These are phyloP conservation scores for Xanthorhoe spadicearia DNA, from an alignment of 2,888 invertebrate genomes.

Conservation along the genomic window DNA sequence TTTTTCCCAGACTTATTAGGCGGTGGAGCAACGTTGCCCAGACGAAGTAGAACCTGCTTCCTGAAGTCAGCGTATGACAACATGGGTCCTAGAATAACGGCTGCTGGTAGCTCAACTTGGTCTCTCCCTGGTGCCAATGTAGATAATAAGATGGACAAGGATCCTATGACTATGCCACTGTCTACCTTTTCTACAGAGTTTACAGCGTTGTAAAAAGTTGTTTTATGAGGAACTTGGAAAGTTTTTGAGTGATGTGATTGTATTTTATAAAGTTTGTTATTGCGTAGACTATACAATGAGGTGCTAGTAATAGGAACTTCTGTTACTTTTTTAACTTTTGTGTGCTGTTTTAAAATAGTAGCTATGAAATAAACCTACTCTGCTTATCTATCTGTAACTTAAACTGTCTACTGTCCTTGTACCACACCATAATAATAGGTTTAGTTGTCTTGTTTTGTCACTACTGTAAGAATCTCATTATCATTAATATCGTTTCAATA, in stretches of 20 bases:
- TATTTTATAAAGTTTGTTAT: conserved; percentile 8
- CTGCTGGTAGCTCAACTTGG: conserved; percentile 94
- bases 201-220: conserved; percentile 69
- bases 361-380: conserved; percentile 7
- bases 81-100: conserved; percentile 95
- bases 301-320: conserved; percentile 6
- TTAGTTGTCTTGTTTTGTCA: background rate
- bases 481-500: too few species aligned
- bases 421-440: background rate
- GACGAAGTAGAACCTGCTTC: conserved; percentile 80
- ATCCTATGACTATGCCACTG: conserved; percentile 60
- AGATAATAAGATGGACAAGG: conserved; percentile 59
- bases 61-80: conserved; percentile 92
- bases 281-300: conserved; percentile 7
- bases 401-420: background rate
- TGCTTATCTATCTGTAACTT: background rate
- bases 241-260: conserved; percentile 14
- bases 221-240: background rate
- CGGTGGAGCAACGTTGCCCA: conserved; percentile 75
- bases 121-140: conserved; percentile 88
- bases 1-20: conserved; percentile 91
- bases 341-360: conserved; percentile 6
- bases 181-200: conserved; percentile 81
- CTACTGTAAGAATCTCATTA: too few species aligned
- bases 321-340: conserved; percentile 8